Percentiles rank a stretch among this genome's conserved stretches.
These are phyloP conservation scores for Crotalus horridus DNA, from an alignment of 2,113 vertebrate genomes.

Conservation along the genomic window DNA sequence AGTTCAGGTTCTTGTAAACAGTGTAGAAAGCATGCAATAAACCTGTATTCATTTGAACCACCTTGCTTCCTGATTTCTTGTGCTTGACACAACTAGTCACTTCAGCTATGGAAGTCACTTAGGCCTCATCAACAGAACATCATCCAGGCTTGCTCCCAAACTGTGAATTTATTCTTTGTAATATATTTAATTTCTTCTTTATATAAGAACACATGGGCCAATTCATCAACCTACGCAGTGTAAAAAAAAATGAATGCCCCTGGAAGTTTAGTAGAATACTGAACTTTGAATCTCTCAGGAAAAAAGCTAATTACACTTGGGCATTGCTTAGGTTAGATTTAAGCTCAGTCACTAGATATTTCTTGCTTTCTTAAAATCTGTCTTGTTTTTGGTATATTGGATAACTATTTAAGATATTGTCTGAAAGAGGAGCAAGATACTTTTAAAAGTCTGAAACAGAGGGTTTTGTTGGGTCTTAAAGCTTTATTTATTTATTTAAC, in stretches of 20 bases:
- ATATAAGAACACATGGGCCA: background rate
- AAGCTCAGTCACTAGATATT: background rate
- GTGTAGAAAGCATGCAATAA: background rate
- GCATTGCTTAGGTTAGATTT: background rate
- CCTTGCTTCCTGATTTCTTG: background rate
- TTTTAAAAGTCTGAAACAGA: background rate
- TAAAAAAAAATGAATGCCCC: background rate
- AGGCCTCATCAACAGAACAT: background rate
- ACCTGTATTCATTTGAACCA: background rate
- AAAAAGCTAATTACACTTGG: background rate
- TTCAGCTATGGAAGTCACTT: background rate
- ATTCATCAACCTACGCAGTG: background rate
- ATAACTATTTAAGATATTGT: background rate
- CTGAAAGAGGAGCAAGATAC: background rate
- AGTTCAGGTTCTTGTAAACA: background rate
- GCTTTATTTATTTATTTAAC: background rate
- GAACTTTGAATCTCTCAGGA: background rate
- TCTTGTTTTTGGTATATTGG: background rate
- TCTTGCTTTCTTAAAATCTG: background rate
- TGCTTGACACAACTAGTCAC: background rate
- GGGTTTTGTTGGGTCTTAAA: slow-evolving; percentile 1
- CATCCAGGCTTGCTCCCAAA: background rate
- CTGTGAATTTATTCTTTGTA: background rate
- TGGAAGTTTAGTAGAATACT: background rate
- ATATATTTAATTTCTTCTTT: background rate